Conservation (phyloP, 2,113 vertebrate species). For the Hipposideros armiger region DNA sequence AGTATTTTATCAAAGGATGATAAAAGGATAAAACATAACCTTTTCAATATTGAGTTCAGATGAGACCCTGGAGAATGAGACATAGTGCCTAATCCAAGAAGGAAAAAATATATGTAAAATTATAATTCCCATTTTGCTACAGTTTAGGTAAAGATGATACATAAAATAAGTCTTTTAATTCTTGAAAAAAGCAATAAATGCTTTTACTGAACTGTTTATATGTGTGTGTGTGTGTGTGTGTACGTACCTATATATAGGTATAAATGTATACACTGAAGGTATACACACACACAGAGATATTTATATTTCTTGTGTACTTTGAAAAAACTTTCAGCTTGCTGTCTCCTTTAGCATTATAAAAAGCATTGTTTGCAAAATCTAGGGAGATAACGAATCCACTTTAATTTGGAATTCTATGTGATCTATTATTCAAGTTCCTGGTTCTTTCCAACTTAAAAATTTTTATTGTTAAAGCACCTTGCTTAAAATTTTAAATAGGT, state of each 20-base stretch:
- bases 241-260: background rate
- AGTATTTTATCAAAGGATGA: background rate
- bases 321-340: slow-evolving; percentile 76
- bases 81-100: background rate
- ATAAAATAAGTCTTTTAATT: background rate
- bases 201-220: background rate
- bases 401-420: slow-evolving; percentile 73
- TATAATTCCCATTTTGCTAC: background rate
- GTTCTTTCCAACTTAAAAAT: slow-evolving; percentile 67
- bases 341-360: slow-evolving; percentile 64
- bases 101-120: background rate
- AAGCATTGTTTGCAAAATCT: slow-evolving; percentile 65
- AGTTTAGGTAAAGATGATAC: background rate
- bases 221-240: too few species aligned
- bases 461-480: slow-evolving; percentile 79
- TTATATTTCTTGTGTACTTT: slow-evolving; percentile 63
- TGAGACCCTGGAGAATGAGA: background rate
- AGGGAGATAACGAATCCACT: slow-evolving; percentile 56
- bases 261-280: background rate
- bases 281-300: background rate
- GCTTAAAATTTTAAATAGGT: slow-evolving; percentile 77
- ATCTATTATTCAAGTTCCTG: slow-evolving; percentile 53
- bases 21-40: background rate
- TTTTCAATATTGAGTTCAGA: background rate
- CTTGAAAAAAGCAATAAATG: background rate